phyloP scores from a whole-genome alignment of 2,113 vertebrate genomes.

The Carassius carassius region DNA sequence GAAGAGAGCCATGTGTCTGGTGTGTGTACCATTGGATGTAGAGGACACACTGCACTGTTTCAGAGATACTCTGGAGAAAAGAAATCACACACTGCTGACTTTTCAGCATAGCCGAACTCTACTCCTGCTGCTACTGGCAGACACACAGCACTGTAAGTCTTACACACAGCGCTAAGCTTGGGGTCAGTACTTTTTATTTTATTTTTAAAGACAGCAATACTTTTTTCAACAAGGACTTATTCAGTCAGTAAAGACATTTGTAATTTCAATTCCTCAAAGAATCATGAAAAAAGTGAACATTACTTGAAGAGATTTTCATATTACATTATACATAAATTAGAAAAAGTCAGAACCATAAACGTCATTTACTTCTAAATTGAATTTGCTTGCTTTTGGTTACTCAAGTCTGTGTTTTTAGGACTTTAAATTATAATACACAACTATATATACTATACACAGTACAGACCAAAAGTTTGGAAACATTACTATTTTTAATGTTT shows the following conservation, averaged over 20 bases:
- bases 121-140: slow-evolving; percentile 80
- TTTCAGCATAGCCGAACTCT: slow-evolving; percentile 86
- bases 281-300: background rate
- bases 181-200: background rate
- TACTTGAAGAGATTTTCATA: no score
- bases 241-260: background rate
- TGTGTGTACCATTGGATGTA: slow-evolving; percentile 86
- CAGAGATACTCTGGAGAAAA: slow-evolving; percentile 79
- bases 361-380: no score
- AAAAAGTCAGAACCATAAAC: no score
- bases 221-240: background rate
- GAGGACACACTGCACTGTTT: slow-evolving; percentile 83
- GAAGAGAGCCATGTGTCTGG: slow-evolving; percentile 68
- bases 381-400: no score
- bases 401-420: background rate
- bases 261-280: background rate
- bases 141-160: slow-evolving; percentile 81
- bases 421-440: background rate
- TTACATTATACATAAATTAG: no score
- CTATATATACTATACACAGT: no score
- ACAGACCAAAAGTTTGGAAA: no score
- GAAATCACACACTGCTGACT: slow-evolving; percentile 74
- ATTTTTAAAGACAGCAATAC: background rate
- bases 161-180: background rate
- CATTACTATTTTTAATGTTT: no score